Conservation (phyloP, 2,888 invertebrate species). For the Spatulosminthurus flaviceps region DNA sequence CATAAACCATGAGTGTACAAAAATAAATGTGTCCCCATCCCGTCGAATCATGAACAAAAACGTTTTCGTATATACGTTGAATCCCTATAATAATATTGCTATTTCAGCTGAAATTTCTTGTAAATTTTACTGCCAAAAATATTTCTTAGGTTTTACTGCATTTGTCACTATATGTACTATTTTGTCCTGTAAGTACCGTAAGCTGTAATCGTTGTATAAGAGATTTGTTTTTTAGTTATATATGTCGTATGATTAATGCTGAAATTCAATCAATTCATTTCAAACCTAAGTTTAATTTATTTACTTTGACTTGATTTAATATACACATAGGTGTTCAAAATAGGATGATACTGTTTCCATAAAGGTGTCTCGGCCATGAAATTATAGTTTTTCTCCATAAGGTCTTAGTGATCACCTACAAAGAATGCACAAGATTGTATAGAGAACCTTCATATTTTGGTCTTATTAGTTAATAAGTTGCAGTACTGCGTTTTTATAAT, state of each 20-base stretch:
- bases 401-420: neutral
- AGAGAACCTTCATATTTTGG: neutral
- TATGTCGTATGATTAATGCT: neutral
- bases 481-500: neutral
- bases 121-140: too few species aligned
- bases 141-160: too few species aligned
- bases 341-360: too few species aligned
- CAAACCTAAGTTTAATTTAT: neutral
- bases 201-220: neutral
- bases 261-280: conserved; percentile 21
- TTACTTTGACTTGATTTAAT: conserved; percentile 16
- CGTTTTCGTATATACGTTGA: too few species aligned
- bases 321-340: neutral
- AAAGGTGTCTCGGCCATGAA: too few species aligned
- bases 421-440: neutral
- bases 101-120: too few species aligned
- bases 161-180: too few species aligned
- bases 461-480: neutral
- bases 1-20: too few species aligned
- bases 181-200: too few species aligned
- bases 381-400: neutral
- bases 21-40: too few species aligned
- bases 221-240: neutral
- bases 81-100: too few species aligned
- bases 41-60: too few species aligned